Conservation (phyloP, 2,888 invertebrate species). For the Tiliacea citrago region DNA sequence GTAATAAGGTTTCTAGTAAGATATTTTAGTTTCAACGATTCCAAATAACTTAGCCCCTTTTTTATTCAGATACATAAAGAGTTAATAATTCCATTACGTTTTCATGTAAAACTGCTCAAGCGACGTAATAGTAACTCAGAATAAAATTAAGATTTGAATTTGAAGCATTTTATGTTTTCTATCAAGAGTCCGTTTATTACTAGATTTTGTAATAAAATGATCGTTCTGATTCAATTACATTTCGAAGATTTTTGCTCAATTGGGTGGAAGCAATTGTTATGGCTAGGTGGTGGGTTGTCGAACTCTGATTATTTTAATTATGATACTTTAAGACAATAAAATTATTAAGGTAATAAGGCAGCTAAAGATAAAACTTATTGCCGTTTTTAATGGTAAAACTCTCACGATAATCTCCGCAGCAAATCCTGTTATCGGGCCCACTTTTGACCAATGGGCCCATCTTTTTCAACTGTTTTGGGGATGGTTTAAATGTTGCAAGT, state of each 20-base stretch:
- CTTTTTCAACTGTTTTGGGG: background rate
- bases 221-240: constrained; percentile 49
- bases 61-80: background rate
- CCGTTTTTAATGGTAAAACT: too few relatives aligned
- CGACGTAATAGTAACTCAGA: constrained; percentile 39
- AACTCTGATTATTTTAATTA: constrained; percentile 27
- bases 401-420: too few relatives aligned
- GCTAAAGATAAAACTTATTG: background rate
- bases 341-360: background rate
- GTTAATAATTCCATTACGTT: constrained; percentile 44
- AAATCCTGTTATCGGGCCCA: background rate
- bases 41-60: too few relatives aligned
- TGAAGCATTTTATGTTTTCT: constrained; percentile 39
- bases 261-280: constrained; percentile 35
- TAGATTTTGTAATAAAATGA: constrained; percentile 41
- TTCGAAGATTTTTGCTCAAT: constrained; percentile 38
- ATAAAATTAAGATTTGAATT: constrained; percentile 52
- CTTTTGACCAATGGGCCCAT: background rate
- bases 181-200: constrained; percentile 30
- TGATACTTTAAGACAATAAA: background rate
- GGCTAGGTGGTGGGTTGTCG: background rate
- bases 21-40: too few relatives aligned
- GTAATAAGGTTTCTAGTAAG: too few relatives aligned
- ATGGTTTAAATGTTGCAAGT: background rate
- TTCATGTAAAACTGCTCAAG: constrained; percentile 37